Evolutionary conservation across 2,113 vertebrate species (phyloP).

Genomic region (Periophthalmus modestus): DNA sequence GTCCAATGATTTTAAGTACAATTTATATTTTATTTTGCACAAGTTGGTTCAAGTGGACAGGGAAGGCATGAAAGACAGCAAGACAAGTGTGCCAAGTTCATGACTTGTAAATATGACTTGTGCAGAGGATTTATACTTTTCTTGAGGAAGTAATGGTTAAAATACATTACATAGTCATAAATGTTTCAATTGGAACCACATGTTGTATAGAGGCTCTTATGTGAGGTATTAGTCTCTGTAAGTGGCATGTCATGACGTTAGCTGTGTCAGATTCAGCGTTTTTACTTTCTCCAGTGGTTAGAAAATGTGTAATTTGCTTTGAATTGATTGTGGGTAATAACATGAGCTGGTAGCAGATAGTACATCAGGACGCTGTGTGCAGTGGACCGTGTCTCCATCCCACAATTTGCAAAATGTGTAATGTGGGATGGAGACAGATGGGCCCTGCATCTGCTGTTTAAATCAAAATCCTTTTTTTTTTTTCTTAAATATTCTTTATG

Average conservation of each 20-base stretch:
- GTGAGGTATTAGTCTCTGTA: constrained; percentile 5
- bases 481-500: background rate
- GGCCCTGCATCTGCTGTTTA: constrained; percentile 8
- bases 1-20: constrained; percentile 54
- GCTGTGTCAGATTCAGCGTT: constrained; percentile 12
- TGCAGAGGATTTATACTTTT: background rate
- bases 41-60: constrained; percentile 6
- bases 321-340: constrained; percentile 9
- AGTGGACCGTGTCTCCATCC: constrained; percentile 1
- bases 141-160: constrained; percentile 7
- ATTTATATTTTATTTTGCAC: constrained; percentile 21
- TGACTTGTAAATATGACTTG: constrained; percentile 3
- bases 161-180: constrained; percentile 3
- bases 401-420: constrained; percentile 1
- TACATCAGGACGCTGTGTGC: constrained; percentile 1
- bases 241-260: constrained; percentile 30
- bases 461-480: background rate
- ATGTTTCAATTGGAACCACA: constrained; percentile 22
- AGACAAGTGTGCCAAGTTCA: constrained; percentile 16
- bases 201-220: constrained; percentile 10
- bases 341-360: background rate
- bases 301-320: constrained; percentile 4
- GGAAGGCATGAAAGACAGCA: constrained; percentile 11
- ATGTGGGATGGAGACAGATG: constrained; percentile 24
- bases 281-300: background rate